These are phyloP conservation scores for Manacus vitellinus DNA, from an alignment of 2,113 vertebrate species.

Conservation along the genomic window DNA sequence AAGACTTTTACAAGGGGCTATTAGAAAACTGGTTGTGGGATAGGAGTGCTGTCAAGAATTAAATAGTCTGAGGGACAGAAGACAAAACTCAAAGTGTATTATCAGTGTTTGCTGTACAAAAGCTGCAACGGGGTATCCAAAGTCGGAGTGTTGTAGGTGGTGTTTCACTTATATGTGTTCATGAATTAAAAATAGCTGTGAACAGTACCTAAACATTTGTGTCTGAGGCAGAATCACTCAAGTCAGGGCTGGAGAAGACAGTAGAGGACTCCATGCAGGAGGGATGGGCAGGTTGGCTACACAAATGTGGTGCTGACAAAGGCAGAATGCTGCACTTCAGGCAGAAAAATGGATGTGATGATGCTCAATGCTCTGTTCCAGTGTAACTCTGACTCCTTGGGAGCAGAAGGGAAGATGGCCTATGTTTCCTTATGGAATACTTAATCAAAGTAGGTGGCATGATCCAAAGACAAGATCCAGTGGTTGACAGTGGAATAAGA, in stretches of 20 bases:
- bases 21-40: not conserved
- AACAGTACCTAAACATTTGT: not conserved
- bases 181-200: not conserved
- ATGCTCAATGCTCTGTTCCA: not conserved
- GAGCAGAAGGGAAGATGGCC: not conserved
- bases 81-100: not conserved
- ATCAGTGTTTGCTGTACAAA: not conserved
- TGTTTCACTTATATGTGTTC: not conserved
- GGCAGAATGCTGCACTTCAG: not conserved
- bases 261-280: not conserved
- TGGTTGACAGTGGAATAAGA: not conserved
- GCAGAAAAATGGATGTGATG: not conserved
- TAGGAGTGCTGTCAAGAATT: not conserved
- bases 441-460: not conserved
- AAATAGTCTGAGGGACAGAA: not conserved
- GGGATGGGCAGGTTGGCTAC: not conserved
- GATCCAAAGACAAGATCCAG: not conserved
- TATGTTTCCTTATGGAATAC: not conserved
- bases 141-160: not conserved
- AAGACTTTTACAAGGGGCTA: not conserved
- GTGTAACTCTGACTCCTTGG: not conserved
- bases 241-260: not conserved
- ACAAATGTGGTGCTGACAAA: not conserved
- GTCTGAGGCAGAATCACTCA: not conserved
- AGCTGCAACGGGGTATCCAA: not conserved